These are phyloP conservation scores for Ophion slaviceki DNA, from an alignment of 2,888 invertebrate species.

Conservation along the genomic window DNA sequence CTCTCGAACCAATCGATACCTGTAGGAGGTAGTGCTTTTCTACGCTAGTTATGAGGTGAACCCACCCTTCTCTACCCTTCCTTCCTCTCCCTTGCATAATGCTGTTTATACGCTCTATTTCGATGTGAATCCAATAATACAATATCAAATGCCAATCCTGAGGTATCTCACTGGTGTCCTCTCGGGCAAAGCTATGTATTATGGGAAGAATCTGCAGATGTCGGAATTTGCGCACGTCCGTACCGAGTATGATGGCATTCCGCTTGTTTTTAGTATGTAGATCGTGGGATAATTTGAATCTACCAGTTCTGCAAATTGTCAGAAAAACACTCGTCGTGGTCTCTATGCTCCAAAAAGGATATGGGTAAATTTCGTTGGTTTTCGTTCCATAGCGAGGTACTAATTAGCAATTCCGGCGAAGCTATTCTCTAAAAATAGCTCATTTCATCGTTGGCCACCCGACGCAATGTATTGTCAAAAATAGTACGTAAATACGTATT, in stretches of 20 bases:
- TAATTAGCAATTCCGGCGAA: neutral
- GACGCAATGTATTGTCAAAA: too few species aligned
- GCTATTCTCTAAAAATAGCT: too few species aligned
- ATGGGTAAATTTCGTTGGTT: neutral
- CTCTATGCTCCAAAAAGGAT: neutral
- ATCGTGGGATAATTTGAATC: slow-evolving; percentile 1
- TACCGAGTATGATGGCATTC: neutral
- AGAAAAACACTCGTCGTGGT: neutral
- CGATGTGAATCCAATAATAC: slow-evolving; percentile 34
- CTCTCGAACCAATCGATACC: neutral
- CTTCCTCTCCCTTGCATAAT: slow-evolving; percentile 4
- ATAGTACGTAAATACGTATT: too few species aligned
- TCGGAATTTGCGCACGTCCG: neutral
- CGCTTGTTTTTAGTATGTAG: neutral
- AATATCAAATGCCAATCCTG: slow-evolving; percentile 51
- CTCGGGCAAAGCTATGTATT: slow-evolving; percentile 4
- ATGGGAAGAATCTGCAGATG: neutral
- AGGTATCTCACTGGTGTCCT: slow-evolving; percentile 29
- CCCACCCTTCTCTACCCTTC: slow-evolving; percentile 2
- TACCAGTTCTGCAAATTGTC: neutral
- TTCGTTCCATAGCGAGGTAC: neutral
- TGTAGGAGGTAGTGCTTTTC: slow-evolving; percentile 25
- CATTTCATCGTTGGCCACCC: too few species aligned
- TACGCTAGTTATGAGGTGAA: slow-evolving; percentile 24
- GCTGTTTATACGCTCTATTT: slow-evolving; percentile 50